These are phyloP conservation scores for Columba janthina DNA, from an alignment of 2,113 vertebrate species.

Conservation along the genomic window DNA sequence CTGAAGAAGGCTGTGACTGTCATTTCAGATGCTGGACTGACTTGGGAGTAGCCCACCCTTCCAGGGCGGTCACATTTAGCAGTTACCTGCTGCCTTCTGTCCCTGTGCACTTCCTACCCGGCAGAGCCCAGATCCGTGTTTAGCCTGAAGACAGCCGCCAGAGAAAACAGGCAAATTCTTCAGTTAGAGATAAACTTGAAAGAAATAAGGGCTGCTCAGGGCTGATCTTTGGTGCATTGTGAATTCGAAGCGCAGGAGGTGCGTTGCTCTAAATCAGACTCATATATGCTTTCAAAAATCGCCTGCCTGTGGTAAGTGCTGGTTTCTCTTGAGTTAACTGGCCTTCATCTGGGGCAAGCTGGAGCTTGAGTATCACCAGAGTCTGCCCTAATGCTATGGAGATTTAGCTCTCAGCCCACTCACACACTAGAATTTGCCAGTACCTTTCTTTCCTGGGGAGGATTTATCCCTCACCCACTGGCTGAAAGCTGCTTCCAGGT, in stretches of 20 bases:
- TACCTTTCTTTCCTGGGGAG: not conserved
- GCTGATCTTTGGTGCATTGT: not conserved
- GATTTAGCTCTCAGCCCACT: conserved; percentile 11
- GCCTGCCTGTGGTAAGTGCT: not conserved
- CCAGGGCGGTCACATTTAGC: not conserved
- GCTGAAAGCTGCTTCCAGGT: not conserved
- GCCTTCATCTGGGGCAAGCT: conserved; percentile 3
- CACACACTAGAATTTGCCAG: not conserved
- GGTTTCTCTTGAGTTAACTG: conserved; percentile 6
- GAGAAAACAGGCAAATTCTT: conserved; percentile 31
- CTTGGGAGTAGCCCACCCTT: not conserved
- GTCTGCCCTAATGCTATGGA: not conserved
- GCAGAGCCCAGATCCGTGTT: not conserved
- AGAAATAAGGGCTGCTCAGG: not conserved
- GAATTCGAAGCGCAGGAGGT: not conserved
- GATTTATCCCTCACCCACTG: not conserved
- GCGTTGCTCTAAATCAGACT: not conserved
- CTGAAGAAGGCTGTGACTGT: not conserved
- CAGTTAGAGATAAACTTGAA: conserved; percentile 47
- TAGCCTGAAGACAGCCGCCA: not conserved
- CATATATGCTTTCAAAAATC: not conserved
- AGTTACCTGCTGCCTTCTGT: not conserved
- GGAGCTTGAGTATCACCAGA: not conserved
- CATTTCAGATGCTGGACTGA: not conserved
- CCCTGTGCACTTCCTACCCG: not conserved